Conservation (phyloP, 2,797 vertebrate species). For the Synanceia verrucosa region DNA sequence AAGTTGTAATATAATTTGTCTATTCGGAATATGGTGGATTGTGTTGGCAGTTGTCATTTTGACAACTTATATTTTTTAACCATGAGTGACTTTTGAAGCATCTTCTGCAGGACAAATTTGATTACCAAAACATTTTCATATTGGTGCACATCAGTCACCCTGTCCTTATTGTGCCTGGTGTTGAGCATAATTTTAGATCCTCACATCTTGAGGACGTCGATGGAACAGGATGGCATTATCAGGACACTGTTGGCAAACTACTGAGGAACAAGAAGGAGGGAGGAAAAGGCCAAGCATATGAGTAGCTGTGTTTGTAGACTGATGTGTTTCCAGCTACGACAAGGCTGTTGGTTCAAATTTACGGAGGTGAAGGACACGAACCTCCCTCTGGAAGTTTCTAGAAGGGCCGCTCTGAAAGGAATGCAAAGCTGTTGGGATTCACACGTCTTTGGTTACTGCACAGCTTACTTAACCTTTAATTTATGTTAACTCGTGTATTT, state of each 20-base stretch:
- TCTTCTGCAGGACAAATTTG: neutral
- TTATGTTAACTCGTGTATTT: constrained; percentile 15
- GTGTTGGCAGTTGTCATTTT: too few relatives aligned
- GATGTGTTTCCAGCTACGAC: constrained; percentile 41
- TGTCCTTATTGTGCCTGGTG: neutral
- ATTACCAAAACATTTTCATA: neutral
- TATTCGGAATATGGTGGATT: too few relatives aligned
- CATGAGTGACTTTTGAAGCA: neutral
- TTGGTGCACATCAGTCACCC: neutral
- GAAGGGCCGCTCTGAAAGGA: constrained; percentile 57
- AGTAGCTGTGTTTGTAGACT: constrained; percentile 19
- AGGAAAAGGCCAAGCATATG: neutral
- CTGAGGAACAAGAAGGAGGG: neutral
- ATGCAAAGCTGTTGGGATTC: constrained; percentile 57
- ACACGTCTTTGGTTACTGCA: constrained; percentile 61
- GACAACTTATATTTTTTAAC: too few relatives aligned
- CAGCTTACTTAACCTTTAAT: constrained; percentile 58
- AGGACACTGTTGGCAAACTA: constrained; percentile 3
- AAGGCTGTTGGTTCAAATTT: constrained; percentile 49
- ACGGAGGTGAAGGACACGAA: constrained; percentile 56
- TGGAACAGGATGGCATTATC: constrained; percentile 1
- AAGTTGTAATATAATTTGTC: too few relatives aligned
- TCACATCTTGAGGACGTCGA: neutral
- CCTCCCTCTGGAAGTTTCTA: constrained; percentile 61
- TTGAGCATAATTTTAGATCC: neutral